Evolutionary conservation across 2,113 vertebrate genomes (phyloP), one percentile per base, ranked within the genome.

Genomic region (Pygoscelis adeliae): DNA sequence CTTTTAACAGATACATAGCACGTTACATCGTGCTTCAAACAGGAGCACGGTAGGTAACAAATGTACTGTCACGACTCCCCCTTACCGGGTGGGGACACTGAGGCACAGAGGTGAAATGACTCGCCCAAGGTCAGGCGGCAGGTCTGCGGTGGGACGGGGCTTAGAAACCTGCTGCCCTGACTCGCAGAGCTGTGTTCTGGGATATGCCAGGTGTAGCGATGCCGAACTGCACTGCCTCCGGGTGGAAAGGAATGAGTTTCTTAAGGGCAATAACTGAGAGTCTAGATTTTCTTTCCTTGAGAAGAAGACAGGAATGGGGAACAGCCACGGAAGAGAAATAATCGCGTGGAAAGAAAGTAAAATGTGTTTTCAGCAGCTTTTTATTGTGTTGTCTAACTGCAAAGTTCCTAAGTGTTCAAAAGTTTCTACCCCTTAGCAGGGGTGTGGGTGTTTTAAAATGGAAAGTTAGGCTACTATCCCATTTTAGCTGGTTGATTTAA

Each of bases 71-170:
- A 2, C 36, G 38, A 44, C 78, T 91, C 81, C 89, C 93, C 58
- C 78, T 93, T 27, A 22, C 15, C 42, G 59, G 63, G 71, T 25
- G 86, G 89, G 87, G 72, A 90, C 63, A 44, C 55, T 65, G 91
- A 97, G 94, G 96, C 94, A 96, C 93, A n/a, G 78, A 97, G 95
- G 95, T 96, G 90, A 91, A 63, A 52, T 44, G 79, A 86, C 70
- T 65, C 0, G 13, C 71, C 83, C 59, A 7, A 13, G 76, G 65
- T 62, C 2, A 15, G 2, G 10, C 0, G 11, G 30, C 77, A 71
- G 80, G 36, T 67, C 70, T n/a, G 40, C 12, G 55, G 34, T 42
- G 62, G 70, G 73, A 34, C 15, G 34, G 90, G 36, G 40, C 46
- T 53, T 5, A 11, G 49, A 30, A 56, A 8, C 26, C 42, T 13